Conservation (phyloP, 2,888 invertebrate species). For the Loripinus fragilis region DNA sequence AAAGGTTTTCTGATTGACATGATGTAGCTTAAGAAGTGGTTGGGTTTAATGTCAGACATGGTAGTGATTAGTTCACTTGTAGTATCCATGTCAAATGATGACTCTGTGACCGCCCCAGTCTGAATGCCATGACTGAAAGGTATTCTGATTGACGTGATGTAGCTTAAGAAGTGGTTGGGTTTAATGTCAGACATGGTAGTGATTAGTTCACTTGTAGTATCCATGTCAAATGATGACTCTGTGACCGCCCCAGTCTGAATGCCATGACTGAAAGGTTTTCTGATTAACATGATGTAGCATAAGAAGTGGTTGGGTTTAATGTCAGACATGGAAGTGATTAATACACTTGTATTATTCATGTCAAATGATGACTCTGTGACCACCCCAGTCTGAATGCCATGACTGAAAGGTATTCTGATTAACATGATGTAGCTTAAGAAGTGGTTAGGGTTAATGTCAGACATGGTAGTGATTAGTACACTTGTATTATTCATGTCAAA, state of each 20-base stretch:
- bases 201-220: neutral
- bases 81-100: neutral
- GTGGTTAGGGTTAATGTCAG: no score
- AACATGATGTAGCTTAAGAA: no score
- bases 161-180: no score
- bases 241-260: slow-evolving; percentile 14
- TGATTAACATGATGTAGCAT: neutral
- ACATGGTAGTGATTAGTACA: no score
- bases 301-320: neutral
- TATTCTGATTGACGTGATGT: neutral
- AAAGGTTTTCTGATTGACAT: neutral
- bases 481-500: neutral
- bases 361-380: neutral
- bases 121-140: neutral
- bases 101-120: neutral
- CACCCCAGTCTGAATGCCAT: slow-evolving; percentile 2
- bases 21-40: no score
- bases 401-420: neutral
- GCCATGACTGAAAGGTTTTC: neutral
- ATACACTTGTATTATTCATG: no score
- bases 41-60: no score
- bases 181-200: no score
- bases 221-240: no score
- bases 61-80: no score
- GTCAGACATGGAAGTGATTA: no score